phyloP scores from a whole-genome alignment of 2,888 invertebrate species.

The Abscondita cerata region DNA sequence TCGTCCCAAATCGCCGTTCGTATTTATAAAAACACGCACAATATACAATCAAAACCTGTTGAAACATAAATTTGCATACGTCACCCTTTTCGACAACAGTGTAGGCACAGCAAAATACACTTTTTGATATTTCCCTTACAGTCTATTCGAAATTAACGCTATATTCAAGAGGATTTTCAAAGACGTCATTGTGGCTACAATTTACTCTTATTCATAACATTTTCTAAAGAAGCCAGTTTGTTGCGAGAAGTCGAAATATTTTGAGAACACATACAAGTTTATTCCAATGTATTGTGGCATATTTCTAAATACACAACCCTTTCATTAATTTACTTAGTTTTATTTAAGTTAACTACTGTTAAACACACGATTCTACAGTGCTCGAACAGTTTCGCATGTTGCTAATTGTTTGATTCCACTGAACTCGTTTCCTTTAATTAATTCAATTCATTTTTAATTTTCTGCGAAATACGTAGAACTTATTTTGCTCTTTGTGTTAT shows the following conservation, averaged over 20 bases:
- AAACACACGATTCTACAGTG: too few species aligned
- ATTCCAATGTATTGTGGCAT: conserved; percentile 33
- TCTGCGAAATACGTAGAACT: too few species aligned
- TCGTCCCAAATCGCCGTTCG: conserved; percentile 20
- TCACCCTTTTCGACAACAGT: conserved; percentile 42
- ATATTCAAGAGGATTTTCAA: conserved; percentile 66
- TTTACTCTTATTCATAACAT: conserved; percentile 68
- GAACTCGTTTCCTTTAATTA: too few species aligned
- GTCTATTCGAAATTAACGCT: conserved; percentile 64
- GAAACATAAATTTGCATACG: conserved; percentile 54
- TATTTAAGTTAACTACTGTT: neutral
- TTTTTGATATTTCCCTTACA: conserved; percentile 54
- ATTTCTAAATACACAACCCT: conserved; percentile 24
- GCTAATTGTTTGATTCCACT: too few species aligned
- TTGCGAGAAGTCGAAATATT: conserved; percentile 55
- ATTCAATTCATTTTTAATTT: too few species aligned
- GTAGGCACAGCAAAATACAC: conserved; percentile 46
- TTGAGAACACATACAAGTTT: conserved; percentile 48
- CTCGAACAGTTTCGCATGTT: too few species aligned
- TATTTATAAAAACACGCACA: conserved; percentile 37
- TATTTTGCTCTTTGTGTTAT: too few species aligned
- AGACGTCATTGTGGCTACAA: conserved; percentile 69
- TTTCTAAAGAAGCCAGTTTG: conserved; percentile 59
- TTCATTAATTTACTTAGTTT: conserved; percentile 7
- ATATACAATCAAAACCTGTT: conserved; percentile 54